These are phyloP conservation scores for Stenodera caucasica DNA, from an alignment of 2,888 invertebrate genomes.

Conservation along the genomic window DNA sequence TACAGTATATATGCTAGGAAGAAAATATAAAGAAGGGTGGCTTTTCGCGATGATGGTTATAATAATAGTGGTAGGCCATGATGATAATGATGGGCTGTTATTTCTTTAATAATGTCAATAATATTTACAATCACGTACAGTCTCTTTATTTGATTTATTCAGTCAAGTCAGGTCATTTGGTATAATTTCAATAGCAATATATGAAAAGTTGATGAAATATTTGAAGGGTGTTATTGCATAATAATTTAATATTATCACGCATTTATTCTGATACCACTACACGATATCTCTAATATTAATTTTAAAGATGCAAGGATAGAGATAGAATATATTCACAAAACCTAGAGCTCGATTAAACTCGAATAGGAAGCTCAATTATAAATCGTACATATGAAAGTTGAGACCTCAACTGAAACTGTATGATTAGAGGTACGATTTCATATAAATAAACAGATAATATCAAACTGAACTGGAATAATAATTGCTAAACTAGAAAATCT, in stretches of 20 bases:
- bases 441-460: background rate
- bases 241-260: conserved; percentile 29
- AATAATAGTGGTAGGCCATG: conserved; percentile 33
- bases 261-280: conserved; percentile 7
- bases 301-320: background rate
- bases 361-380: background rate
- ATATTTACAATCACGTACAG: conserved; percentile 28
- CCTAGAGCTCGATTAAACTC: background rate
- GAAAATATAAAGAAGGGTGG: conserved; percentile 72
- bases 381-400: too few relatives aligned
- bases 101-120: conserved; percentile 34
- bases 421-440: too few relatives aligned
- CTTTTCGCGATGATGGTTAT: conserved; percentile 44
- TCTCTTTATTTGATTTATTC: conserved; percentile 36
- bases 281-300: background rate
- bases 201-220: conserved; percentile 34
- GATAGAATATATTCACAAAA: background rate
- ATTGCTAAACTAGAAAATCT: background rate
- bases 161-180: conserved; percentile 11
- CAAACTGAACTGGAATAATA: background rate
- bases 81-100: conserved; percentile 34
- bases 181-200: conserved; percentile 17
- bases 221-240: conserved; percentile 21
- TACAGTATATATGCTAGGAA: conserved; percentile 57
- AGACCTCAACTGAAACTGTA: too few relatives aligned